These are phyloP conservation scores for Drosophila ezoana DNA, from an alignment of 2,888 invertebrate genomes.

Conservation along the genomic window DNA sequence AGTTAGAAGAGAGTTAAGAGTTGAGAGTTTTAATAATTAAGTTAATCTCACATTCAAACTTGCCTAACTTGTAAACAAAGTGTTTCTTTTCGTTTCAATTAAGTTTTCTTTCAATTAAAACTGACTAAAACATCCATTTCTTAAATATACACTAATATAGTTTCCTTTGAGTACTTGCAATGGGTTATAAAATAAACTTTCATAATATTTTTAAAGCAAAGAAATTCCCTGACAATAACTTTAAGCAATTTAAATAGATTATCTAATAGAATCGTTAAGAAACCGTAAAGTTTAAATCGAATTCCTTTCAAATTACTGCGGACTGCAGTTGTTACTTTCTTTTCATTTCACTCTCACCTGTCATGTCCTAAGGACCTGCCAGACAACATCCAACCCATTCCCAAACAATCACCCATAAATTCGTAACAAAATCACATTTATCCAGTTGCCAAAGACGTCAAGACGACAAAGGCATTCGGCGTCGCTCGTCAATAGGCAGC, in stretches of 20 bases:
- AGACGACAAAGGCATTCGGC: conserved; percentile 25
- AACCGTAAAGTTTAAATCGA: conserved; percentile 13
- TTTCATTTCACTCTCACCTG: conserved; percentile 18
- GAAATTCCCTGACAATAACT: neutral
- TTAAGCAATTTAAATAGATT: neutral
- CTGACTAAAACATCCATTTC: too few species aligned
- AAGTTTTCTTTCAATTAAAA: too few species aligned
- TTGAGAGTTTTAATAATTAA: too few species aligned
- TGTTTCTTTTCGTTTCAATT: too few species aligned
- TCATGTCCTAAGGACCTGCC: conserved; percentile 3
- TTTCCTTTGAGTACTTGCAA: too few species aligned
- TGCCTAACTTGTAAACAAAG: too few species aligned
- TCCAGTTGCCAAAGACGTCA: conserved; percentile 49
- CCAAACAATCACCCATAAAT: conserved; percentile 27
- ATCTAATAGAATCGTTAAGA: neutral
- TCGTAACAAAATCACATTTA: conserved; percentile 65
- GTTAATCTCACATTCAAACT: too few species aligned
- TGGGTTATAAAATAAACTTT: too few species aligned
- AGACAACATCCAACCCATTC: conserved; percentile 41
- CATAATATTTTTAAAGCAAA: neutral
- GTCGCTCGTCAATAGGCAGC: conserved; percentile 26
- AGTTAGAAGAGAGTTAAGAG: too few species aligned
- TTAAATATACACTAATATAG: too few species aligned
- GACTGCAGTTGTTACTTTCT: conserved; percentile 8
- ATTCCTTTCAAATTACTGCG: conserved; percentile 11